These are phyloP conservation scores for Ornithoptera priamus DNA, from an alignment of 2,888 invertebrate genomes.

Conservation along the genomic window DNA sequence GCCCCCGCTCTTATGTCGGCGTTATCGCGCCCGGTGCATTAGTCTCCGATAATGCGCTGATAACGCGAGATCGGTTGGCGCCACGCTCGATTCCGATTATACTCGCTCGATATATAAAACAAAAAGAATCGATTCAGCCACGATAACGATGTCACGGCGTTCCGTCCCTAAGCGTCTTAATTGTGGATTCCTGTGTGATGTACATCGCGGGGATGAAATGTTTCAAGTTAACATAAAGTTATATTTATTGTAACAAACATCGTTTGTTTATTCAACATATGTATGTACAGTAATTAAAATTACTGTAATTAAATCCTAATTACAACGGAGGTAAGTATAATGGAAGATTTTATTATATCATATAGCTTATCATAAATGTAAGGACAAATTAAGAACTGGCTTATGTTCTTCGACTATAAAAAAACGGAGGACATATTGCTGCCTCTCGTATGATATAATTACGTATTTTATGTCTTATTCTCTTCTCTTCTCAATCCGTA, in stretches of 20 bases:
- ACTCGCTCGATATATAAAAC: conserved; percentile 65
- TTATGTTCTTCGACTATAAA: too few relatives aligned
- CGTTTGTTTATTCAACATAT: not conserved
- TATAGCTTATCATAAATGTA: too few relatives aligned
- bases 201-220: conserved; percentile 31
- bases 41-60: conserved; percentile 76
- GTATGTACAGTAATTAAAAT: too few relatives aligned
- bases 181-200: conserved; percentile 69
- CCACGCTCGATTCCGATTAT: conserved; percentile 74
- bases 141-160: conserved; percentile 76
- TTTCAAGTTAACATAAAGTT: not conserved
- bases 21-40: conserved; percentile 76
- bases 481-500: too few relatives aligned
- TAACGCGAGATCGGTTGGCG: conserved; percentile 76
- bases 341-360: too few relatives aligned
- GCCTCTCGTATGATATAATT: too few relatives aligned
- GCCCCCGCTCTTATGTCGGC: conserved; percentile 74
- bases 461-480: too few relatives aligned
- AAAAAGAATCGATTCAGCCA: conserved; percentile 69
- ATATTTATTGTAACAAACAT: conserved; percentile 6
- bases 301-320: too few relatives aligned
- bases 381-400: too few relatives aligned
- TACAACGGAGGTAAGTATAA: too few relatives aligned
- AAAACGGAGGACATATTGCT: too few relatives aligned
- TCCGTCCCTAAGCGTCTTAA: conserved; percentile 69